Evolutionary conservation across 2,797 vertebrate genomes (phyloP), one percentile per base, ranked within the genome.

Genomic region (Acrocephalus scirpaceus): DNA sequence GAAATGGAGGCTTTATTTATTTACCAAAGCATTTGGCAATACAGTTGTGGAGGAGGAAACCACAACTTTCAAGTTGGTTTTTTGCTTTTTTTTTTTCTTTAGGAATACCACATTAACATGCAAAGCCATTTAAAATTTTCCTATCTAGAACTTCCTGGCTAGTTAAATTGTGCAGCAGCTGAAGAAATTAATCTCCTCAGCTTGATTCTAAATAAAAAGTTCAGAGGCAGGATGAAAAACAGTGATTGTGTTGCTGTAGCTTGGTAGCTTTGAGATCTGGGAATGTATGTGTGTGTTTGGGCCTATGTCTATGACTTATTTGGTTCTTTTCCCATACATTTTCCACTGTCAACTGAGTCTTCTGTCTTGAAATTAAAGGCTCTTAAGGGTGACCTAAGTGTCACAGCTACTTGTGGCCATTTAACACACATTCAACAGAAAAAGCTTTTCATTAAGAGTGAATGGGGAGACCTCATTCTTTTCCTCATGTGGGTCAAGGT

Each of bases 301-400:
- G 61, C 69, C 27, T n/a, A 1, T 40, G 23, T 38, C 50, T 80
- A 0, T 3, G 10, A 73, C 65, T 79, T 38, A 36, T 14, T 83
- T 54, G 61, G 36, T 66, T 90, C 64, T 71, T 61, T 72, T 81
- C 60, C 67, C 32, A 9, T 78, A 50, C 0, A 0, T 71, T 95
- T 92, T 83, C 60, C 57, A 56, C 12, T 67, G 85, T 83, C 86
- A 90, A 9, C 75, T 50, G 92, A 75, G 58, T 89, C 70, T 93
- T 90, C 86, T 91, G 73, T 53, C 83, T 86, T 88, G 86, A 89
- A 95, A 51, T 82, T 87, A 88, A 93, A 94, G 71, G 64, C 91
- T 93, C 80, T 94, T 82, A 86, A 69, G 83, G 86, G 67, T 95
- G 95, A 94, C 96, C 91, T 16, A 27, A 81, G 93, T 92, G 90